Evolutionary conservation across 2,797 vertebrate species (phyloP), one percentile per base, ranked within the genome.

Genomic region (Astyanax mexicanus): DNA sequence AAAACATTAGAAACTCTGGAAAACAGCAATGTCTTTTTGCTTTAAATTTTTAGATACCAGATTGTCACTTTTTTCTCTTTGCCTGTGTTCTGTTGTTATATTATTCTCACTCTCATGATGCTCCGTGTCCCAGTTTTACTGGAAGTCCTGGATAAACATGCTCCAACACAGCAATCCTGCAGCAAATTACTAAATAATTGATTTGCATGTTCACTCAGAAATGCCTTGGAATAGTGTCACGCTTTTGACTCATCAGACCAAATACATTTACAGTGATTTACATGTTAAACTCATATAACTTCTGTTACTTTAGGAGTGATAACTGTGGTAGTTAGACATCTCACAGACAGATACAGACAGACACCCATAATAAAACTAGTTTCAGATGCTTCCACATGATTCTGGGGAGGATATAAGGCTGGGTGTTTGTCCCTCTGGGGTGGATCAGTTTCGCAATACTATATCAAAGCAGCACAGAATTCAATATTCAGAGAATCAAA

Each of bases 361-460:
- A n/a, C n/a, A n/a, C n/a, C n/a, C n/a, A n/a, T n/a, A 37, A n/a
- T n/a, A n/a, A n/a, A 60, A n/a, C 3, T 32, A 55, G 37, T 60
- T 37, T 11, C 55, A 45, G 25, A 66, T 66, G 23, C 25, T 10
- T 17, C 23, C 13, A 27, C 40, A n/a, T 45, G 40, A n/a, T 25
- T 66, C 23, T 32, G 44, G 49, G 21, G 35, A 61, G 35, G 9
- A 29, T 37, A n/a, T 38, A 21, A 38, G 17, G 13, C 23, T 11
- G 60, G 21, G 12, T 32, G 42, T 66, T 66, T 66, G 64, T 49
- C 13, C 25, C 44, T 66, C n/a, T 61, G 58, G 58, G 35, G 44
- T 66, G 42, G 10, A 47, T 66, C 15, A 1, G 19, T 66, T 65
- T 47, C 5, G 44, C 10, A 47, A 47, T 64, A 47, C 6, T 32